Base-by-base conservation (phyloP, 2,888 invertebrate species). In the Bugula neritina region DNA sequence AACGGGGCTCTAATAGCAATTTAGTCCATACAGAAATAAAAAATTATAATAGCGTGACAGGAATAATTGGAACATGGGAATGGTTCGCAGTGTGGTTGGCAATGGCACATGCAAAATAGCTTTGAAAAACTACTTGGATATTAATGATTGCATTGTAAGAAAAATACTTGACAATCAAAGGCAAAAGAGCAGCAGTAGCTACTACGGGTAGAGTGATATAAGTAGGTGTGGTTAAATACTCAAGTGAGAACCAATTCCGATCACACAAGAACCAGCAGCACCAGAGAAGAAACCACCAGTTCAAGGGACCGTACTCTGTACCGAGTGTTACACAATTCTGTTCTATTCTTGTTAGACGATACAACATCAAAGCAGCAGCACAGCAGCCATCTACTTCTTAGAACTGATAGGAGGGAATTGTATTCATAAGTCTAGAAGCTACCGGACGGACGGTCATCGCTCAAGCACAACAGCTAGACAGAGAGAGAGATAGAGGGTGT, bases 381-480 rank as follows among this genome's bases (percentile, higher is more conserved):
- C 63, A 63, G 27, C 63, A 63, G 63, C 63, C 63, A 63, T 63
- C 63, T 63, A 63, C 63, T 63, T 63, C 63, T 63, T 25, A 63
- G 21, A 63, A 63, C 63, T 63, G 63, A 63, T 63, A 63, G 63
- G 63, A 43, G 43, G 63, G 63, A 10, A 17, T 63, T 63, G 63
- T 63, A 27, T 63, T 63, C 63, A 63, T 31, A 63, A 43, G 21
- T 63, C 63, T 63, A 63, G 63, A 63, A 63, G 63, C 63, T 31
- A 43, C 43, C 43, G 43, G 43, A 43, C 43, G 21, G 63, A 63
- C 27, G 27, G 23, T 63, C 25, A 63, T 63, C 63, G 63, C 63
- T 63, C 63, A 63, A 63, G 63, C 63, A 63, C 63, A 63, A 63
- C 63, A 63, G 63, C 63, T 63, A 63, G 63, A 63, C 63, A 63